Evolutionary conservation across 2,113 vertebrate species (phyloP), one percentile per base, ranked within the genome.

Genomic region (Campylomormyrus tamandua): DNA sequence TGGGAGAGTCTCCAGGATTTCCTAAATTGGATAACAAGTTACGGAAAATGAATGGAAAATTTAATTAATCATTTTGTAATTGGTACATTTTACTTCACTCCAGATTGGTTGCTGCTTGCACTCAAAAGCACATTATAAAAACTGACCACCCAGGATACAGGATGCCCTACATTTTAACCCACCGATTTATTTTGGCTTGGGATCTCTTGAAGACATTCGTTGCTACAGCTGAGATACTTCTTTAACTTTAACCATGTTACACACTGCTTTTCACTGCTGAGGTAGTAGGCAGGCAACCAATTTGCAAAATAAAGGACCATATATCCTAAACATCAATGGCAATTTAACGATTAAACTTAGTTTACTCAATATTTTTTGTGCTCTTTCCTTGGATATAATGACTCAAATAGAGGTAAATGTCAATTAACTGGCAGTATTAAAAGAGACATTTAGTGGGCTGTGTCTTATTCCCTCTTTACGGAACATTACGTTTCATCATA

Each of bases 251-350:
- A 15, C n/a, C 13, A 8, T 53, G 7, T 53, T 52, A 24, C 27
- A 49, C 27, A 87, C 1, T 53, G 11, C 27, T 35, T n/a, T 53
- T n/a, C 50, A 88, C 7, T 35, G 31, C 87, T 39, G 21, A 42
- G 74, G 6, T 35, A 9, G 7, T 13, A 58, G 39, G 4, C 58
- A 49, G 87, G 1, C 58, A 49, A 31, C 24, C 42, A 24, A 74
- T 74, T 74, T 74, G 42, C 56, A 74, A 17, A 74, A 11, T 48
- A 88, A 89, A 42, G 17, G 17, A 53, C 77, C 74, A 89, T 45
- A 90, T 66, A 35, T 90, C 45, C 66, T 90, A 90, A 58, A 86
- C 89, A 56, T 83, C 19, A 42, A 83, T n/a, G 50, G 89, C 39
- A 90, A 66, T 62, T 90, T 53, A 80, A 19, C 31, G 49, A 42